A percentile compares a stretch with the other conserved stretches of the same genome.
Conservation (phyloP, 2,797 vertebrate species). For the Lophotriccus pileatus region DNA sequence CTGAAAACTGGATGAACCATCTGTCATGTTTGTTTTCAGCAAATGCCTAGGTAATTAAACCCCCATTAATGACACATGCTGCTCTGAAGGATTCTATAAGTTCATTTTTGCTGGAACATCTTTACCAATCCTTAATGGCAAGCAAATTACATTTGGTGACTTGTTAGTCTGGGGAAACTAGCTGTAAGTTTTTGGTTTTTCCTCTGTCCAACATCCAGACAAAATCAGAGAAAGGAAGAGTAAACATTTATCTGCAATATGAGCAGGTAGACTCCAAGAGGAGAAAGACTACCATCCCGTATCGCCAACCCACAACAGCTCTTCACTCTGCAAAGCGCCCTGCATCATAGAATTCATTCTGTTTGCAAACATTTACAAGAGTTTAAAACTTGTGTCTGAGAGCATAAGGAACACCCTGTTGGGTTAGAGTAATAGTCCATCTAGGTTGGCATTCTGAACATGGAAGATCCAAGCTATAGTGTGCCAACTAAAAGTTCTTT, state of each 20-base stretch:
- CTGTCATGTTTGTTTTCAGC: neutral
- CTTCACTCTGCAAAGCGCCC: neutral
- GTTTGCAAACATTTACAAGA: neutral
- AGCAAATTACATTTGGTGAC: neutral
- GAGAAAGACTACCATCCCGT: neutral
- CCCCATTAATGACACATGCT: neutral
- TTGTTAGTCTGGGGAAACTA: neutral
- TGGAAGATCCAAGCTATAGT: neutral
- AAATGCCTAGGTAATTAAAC: neutral
- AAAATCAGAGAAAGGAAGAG: neutral
- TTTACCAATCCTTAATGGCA: neutral
- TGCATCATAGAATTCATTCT: neutral
- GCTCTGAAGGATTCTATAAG: neutral
- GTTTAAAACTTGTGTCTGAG: neutral
- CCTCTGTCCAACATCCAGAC: neutral
- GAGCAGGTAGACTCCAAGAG: neutral
- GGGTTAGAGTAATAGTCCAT: neutral
- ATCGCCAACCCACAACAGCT: neutral
- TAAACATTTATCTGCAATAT: neutral
- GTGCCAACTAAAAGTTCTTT: neutral
- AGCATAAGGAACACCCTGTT: neutral
- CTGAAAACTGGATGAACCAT: neutral
- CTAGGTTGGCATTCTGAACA: rapidly evolving
- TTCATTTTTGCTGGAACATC: neutral
- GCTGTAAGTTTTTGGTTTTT: neutral